Base-by-base conservation (phyloP, 2,888 invertebrate genomes). In the Stomorhina lunata region DNA sequence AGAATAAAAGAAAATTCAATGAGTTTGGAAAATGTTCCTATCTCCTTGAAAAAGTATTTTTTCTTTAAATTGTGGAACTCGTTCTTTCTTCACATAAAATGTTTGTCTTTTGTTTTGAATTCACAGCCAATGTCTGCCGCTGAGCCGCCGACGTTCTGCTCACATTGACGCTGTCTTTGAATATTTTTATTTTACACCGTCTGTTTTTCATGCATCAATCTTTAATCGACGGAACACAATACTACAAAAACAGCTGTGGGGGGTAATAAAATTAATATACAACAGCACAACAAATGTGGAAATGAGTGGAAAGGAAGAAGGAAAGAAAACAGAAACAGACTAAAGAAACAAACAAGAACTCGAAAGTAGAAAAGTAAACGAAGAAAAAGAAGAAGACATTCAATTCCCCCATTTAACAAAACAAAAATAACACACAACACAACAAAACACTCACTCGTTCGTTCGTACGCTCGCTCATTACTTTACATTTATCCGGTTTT, bases 181-280 rank as follows among this genome's bases (percentile, higher is more conserved):
- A 65, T 20, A 27, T 57, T 65, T 37, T 9, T 57, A 25, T 40
- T 40, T 45, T 55, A 59, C 37, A 53, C 17, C 66, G 68, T 55
- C 34, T 69, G 40, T 48, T 57, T 55, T 59, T 63, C 10, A 29
- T 63, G 55, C 34, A 55, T 69, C 17, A 37, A 55, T 69, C 69
- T 55, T 68, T 69, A 22, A 61, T 43, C 17, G 25, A 34, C 20
- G 12, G 12, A 45, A 53, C 12, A 73, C 40, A 78, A 61, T 65
- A 71, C n/a, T n/a, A n/a, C n/a, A 78, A 43, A 72, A 80, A 71
- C 72, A 76, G 66, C 63, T 83, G 83, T 80, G 83, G 80, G 83
- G 83, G 80, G 77, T 75, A 83, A 57, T 53, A 77, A 65, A 63
- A n/a, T n/a, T n/a, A n/a, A n/a, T n/a, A n/a, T n/a, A 34, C 43